Evolutionary conservation across 2,797 vertebrate genomes (phyloP).

Genomic region (Anas acuta): DNA sequence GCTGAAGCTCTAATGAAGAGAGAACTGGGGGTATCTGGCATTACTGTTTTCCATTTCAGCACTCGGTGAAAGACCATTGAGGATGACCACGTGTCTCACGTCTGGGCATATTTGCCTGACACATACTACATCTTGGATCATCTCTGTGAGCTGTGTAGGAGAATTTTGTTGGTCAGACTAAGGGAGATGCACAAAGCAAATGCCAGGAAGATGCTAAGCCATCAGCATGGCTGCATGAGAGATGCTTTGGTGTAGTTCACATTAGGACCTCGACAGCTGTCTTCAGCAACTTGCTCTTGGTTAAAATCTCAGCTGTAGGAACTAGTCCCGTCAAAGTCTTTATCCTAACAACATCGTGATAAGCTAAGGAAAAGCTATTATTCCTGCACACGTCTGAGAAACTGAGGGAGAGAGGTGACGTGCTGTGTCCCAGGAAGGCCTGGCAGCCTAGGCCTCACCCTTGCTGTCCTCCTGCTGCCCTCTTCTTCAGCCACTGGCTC

Average conservation of each 20-base stretch:
- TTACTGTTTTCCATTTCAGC: neutral
- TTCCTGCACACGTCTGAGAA: neutral
- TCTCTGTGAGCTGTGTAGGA: neutral
- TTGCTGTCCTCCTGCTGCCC: neutral
- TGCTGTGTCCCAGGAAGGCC: neutral
- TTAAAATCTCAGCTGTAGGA: neutral
- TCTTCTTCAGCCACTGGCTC: neutral
- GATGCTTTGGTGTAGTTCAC: neutral
- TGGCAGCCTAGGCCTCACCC: neutral
- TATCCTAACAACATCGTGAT: neutral
- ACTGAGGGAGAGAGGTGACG: neutral
- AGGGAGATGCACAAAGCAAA: neutral
- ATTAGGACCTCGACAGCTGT: neutral
- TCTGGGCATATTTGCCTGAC: neutral
- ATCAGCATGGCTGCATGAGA: neutral
- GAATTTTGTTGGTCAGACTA: neutral
- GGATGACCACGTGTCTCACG: neutral
- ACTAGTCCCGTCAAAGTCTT: neutral
- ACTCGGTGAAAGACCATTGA: neutral
- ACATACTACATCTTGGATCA: neutral
- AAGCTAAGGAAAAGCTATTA: neutral
- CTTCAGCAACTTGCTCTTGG: neutral
- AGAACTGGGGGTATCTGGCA: neutral
- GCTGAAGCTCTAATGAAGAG: neutral
- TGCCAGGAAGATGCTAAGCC: neutral